Base-by-base conservation (phyloP, 2,888 invertebrate species). In the Iphiclides podalirius region DNA sequence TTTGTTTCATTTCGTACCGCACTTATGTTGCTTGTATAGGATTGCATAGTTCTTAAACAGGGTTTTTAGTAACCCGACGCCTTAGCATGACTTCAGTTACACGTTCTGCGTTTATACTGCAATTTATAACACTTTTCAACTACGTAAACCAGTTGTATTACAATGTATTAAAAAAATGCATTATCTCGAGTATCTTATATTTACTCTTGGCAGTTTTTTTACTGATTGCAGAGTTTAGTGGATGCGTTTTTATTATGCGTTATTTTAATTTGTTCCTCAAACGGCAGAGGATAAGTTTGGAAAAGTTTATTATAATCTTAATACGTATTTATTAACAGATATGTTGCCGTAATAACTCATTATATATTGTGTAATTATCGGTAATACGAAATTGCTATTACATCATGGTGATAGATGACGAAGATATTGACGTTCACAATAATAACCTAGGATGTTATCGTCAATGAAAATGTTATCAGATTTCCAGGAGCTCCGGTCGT, bases 151-250 rank as follows among this genome's bases (percentile, higher is more conserved):
- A 41, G 45, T 45, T 45, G 40, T 45, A 39, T 34, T 49, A 50
- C 40, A 45, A 45, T 40, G 50, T 50, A 40, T 44, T 45, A 50
- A 44, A 31, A 50, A 45, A 41, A 51, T 41, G 45, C 41, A 51
- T 45, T 45, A 51, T 45, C 23, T 37, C 31, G 36, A 36, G 33
- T 28, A 40, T 45, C 34, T 17, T 11, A 14, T 40, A 50, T 45
- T 11, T 17, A 31, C 20, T 33, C 23, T 14, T 35, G 35, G 45
- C 40, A 40, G 36, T 28, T 45, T 40, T 40, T 35, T 50, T 45
- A 40, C 45, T 17, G 45, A 40, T 40, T 16, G 45, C 35, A 8
- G 16, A 7, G 26, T 41, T 45, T 37, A 20, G 33, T n/a, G 26
- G 15, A 12, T 20, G 17, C 17, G 16, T 17, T 39, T 44, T 50